Conservation (phyloP, 2,113 vertebrate species). For the Antigone vipio region DNA sequence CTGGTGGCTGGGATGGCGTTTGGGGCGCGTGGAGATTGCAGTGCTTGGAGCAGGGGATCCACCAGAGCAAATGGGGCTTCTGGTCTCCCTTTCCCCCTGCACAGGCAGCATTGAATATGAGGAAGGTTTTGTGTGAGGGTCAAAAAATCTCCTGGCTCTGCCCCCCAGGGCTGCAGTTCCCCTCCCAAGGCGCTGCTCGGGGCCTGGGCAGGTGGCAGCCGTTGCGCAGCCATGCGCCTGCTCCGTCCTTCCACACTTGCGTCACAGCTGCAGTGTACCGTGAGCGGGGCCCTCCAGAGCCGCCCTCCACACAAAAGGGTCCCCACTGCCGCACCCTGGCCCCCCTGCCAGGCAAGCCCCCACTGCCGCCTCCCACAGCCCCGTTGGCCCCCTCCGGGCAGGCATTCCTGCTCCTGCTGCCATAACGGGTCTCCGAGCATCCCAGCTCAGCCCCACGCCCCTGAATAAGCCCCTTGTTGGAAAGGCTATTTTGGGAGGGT, state of each 20-base stretch:
- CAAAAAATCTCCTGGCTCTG: neutral
- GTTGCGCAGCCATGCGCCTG: neutral
- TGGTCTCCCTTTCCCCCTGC: rapidly evolving
- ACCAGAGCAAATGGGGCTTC: neutral
- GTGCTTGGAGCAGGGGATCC: neutral
- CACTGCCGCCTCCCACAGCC: neutral
- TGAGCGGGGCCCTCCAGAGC: neutral
- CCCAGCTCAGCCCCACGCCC: neutral
- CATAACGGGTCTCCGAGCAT: neutral
- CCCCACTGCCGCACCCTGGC: neutral
- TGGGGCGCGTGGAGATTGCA: neutral
- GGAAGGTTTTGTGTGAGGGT: neutral
- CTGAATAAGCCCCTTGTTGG: slow-evolving; percentile 66
- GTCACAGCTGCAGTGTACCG: neutral
- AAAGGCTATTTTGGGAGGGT: neutral
- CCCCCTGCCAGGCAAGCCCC: neutral
- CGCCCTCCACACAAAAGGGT: neutral
- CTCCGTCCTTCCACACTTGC: neutral
- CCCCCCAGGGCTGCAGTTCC: neutral
- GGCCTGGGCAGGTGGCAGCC: slow-evolving; percentile 18
- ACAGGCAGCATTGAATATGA: neutral
- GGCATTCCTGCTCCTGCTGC: rapidly evolving
- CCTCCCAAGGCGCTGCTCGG: neutral
- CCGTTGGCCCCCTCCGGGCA: rapidly evolving
- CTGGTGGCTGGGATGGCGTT: neutral